A percentile compares a stretch with the other conserved stretches of the same genome.
Conservation (phyloP, 2,888 invertebrate genomes). For the Alsophila aescularia region DNA sequence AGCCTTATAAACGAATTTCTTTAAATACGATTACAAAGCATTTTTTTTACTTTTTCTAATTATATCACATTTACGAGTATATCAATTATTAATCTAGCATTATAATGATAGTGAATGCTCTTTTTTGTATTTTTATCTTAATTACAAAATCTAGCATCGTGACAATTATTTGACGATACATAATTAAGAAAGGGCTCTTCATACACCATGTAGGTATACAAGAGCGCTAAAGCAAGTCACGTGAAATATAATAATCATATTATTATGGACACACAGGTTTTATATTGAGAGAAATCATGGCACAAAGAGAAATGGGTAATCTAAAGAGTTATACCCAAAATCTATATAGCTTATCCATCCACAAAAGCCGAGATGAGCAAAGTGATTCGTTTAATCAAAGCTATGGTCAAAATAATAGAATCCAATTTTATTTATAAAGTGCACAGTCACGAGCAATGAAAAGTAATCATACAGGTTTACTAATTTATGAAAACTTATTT, state of each 20-base stretch:
- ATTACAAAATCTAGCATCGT: slow-evolving; percentile 59
- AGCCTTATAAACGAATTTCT: slow-evolving; percentile 61
- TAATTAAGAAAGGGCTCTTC: background rate
- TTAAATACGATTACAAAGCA: slow-evolving; percentile 43
- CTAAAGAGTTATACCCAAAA: slow-evolving; percentile 20
- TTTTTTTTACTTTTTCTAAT: slow-evolving; percentile 26
- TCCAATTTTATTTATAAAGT: no score
- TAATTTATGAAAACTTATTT: no score
- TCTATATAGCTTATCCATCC: no score
- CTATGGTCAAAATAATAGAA: no score
- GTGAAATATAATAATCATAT: slow-evolving; percentile 41
- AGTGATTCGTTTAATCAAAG: no score
- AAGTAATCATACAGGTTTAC: no score
- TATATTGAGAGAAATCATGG: slow-evolving; percentile 49
- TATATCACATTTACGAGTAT: slow-evolving; percentile 82
- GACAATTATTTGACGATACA: slow-evolving; percentile 42
- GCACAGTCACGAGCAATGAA: no score
- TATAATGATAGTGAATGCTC: slow-evolving; percentile 60
- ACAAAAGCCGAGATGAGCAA: no score
- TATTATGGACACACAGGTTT: slow-evolving; percentile 51
- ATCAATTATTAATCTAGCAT: slow-evolving; percentile 66
- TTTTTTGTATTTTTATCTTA: slow-evolving; percentile 57
- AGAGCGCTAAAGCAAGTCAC: slow-evolving; percentile 44
- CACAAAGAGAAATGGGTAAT: slow-evolving; percentile 52
- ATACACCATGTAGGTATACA: slow-evolving; percentile 8